Percentiles rank a stretch among this genome's conserved stretches.
Conservation (phyloP, 2,113 vertebrate species). For the Todiramphus saurophagus region DNA sequence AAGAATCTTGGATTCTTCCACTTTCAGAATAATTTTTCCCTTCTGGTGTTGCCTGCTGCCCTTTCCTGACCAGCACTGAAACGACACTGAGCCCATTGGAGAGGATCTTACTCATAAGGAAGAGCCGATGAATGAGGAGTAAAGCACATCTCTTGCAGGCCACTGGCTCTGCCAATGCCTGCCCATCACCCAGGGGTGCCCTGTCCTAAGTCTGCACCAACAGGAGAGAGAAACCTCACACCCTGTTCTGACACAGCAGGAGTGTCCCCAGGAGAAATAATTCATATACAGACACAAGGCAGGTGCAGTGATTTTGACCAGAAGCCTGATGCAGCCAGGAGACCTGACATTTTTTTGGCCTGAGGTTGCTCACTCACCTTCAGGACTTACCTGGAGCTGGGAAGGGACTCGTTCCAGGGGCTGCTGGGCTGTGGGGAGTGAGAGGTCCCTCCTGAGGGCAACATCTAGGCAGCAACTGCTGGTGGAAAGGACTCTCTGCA, state of each 20-base stretch:
- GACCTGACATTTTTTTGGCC: neutral
- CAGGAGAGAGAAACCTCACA: neutral
- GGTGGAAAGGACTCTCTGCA: neutral
- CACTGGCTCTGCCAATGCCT: neutral
- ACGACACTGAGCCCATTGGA: neutral
- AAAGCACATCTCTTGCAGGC: rapidly evolving
- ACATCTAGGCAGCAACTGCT: neutral
- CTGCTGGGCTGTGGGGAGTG: neutral
- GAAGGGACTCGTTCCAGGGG: neutral
- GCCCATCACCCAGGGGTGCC: neutral
- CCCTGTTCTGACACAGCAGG: neutral
- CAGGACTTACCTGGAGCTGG: neutral
- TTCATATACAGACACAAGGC: neutral
- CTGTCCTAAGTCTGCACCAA: neutral
- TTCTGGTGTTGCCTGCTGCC: neutral
- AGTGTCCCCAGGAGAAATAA: neutral
- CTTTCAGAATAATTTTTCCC: neutral
- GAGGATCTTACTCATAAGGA: neutral
- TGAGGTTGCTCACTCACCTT: neutral
- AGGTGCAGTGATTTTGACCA: neutral
- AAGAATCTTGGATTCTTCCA: neutral
- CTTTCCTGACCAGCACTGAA: neutral
- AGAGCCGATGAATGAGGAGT: rapidly evolving
- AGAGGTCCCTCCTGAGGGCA: neutral
- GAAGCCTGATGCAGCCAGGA: neutral